Evolutionary conservation across 1,140 invertebrate genomes (phyloP).

Genomic region (Pachyrhynchus sulphureomaculatus): DNA sequence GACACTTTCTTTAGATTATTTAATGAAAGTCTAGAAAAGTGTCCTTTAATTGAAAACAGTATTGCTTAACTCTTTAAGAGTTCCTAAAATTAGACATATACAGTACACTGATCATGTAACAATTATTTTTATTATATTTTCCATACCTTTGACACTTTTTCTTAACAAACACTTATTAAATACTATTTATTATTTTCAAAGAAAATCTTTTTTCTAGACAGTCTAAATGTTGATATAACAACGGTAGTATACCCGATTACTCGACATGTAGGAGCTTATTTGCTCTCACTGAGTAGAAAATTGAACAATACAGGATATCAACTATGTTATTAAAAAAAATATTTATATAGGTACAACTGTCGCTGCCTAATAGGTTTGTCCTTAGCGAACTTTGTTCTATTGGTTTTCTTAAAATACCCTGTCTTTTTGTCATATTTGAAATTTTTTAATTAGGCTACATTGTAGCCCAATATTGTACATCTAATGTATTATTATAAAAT

Average conservation of each 20-base stretch:
- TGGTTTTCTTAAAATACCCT: slow-evolving; percentile 17
- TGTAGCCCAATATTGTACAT: not conserved
- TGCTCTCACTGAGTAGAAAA: slow-evolving; percentile 20
- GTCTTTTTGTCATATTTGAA: not conserved
- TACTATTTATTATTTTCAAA: slow-evolving; percentile 16
- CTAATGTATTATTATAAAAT: not conserved
- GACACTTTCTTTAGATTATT: not conserved
- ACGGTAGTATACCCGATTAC: slow-evolving; percentile 26
- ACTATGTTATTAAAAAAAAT: slow-evolving; percentile 15
- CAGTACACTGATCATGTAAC: slow-evolving; percentile 23
- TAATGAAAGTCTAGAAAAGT: slow-evolving; percentile 16
- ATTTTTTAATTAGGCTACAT: not conserved
- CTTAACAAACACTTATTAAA: slow-evolving; percentile 30
- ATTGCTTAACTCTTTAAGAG: slow-evolving; percentile 23
- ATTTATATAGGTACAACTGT: slow-evolving; percentile 22
- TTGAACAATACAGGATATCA: slow-evolving; percentile 25
- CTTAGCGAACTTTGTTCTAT: slow-evolving; percentile 8
- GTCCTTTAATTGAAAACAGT: slow-evolving; percentile 13
- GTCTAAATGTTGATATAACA: slow-evolving; percentile 29
- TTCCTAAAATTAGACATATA: slow-evolving; percentile 29
- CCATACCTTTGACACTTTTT: slow-evolving; percentile 11
- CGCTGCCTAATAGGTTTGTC: slow-evolving; percentile 18
- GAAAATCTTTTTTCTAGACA: slow-evolving; percentile 27
- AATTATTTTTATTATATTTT: slow-evolving; percentile 21
- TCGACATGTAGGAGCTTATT: not conserved